Conservation (phyloP, 2,797 vertebrate species). For the Pseudochirops corinnae region DNA sequence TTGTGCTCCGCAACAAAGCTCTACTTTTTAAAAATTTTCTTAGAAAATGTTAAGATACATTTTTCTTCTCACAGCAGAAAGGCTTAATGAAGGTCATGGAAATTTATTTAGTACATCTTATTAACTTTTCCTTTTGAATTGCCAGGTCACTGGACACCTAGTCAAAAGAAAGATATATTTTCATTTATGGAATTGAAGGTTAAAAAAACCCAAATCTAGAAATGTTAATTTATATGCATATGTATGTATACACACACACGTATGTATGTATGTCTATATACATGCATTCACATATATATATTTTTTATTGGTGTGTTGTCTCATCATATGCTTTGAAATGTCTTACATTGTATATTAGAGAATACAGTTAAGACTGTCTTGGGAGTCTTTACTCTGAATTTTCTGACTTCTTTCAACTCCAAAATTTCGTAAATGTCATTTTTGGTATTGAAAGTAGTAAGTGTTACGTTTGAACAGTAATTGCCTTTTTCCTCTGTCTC, state of each 20-base stretch:
- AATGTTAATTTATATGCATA: neutral
- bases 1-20: neutral
- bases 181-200: neutral
- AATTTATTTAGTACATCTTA: neutral
- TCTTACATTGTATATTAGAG: neutral
- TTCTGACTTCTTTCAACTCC: conserved; percentile 27
- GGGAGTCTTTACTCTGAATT: conserved; percentile 30
- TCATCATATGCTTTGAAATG: neutral
- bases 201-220: neutral
- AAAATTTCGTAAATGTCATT: conserved; percentile 44
- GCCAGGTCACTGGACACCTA: neutral
- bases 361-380: neutral
- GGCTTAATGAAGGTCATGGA: neutral
- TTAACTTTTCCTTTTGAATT: neutral
- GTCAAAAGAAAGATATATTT: neutral
- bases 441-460: conserved; percentile 24
- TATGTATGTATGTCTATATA: no score
- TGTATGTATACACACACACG: no score
- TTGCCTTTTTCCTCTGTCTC: conserved; percentile 31
- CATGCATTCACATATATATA: no score
- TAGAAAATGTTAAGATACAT: neutral
- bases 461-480: conserved; percentile 34
- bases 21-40: neutral
- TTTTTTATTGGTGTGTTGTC: neutral
- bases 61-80: neutral